Evolutionary conservation across 2,113 vertebrate species (phyloP), one percentile per base, ranked within the genome.

Genomic region (Trochalopteron elliotii): DNA sequence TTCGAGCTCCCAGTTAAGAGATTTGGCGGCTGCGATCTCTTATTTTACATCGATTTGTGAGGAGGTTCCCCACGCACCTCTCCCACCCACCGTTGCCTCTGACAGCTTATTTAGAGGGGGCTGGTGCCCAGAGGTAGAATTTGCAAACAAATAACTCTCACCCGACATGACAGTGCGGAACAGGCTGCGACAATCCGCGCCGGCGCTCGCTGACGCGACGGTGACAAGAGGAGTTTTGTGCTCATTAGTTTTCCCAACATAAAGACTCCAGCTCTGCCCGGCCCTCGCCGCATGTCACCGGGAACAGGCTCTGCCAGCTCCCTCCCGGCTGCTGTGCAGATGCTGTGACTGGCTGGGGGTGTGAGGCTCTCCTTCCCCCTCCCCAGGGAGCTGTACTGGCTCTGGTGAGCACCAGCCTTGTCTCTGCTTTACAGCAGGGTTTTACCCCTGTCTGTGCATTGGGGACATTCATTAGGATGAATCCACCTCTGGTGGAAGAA

Each of bases 101-200:
- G 76, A 89, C 68, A 88, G 87, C 84, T 94, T 53, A 65, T 72
- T 39, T 57, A 90, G 61, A 90, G 50, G 33, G 56, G 79, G 71
- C 49, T 74, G 72, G 55, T 42, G 53, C 79, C 89, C 68, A 55
- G 83, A 84, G 90, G 84, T 61, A 45, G 69, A 61, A 65, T 76
- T 81, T 86, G 80, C 90, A 72, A 93, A 91, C 90, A 94, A 87
- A 89, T 79, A 93, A 33, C 63, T 83, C 33, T 22, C 86, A 50
- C 63, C 69, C 18, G 33, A 30, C 44, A 8, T 3, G 31, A 39
- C 83, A 39, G 87, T 5, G 49, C 1, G n/a, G 42, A 22, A 56
- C 80, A 64, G 63, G 22, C 59, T 68, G 94, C 49, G 15, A 71
- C 90, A 76, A 31, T 24, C 80, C 39, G 15, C 9, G 42, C 57